Conservation (phyloP, 2,888 invertebrate species). For the Deilephila elpenor region DNA sequence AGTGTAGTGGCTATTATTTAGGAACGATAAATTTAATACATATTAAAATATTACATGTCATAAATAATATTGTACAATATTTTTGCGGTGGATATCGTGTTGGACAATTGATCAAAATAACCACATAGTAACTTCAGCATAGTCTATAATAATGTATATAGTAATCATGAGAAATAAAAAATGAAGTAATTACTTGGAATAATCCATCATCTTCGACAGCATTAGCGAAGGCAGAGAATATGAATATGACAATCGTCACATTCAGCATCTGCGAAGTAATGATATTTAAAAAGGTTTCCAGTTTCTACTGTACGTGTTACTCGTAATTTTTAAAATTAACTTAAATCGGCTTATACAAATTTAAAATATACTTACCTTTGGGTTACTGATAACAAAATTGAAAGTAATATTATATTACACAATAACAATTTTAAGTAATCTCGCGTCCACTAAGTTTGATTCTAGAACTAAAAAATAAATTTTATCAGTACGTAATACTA, state of each 20-base stretch:
- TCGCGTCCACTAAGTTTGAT: background rate
- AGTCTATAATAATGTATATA: background rate
- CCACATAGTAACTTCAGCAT: no score
- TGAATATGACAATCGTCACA: background rate
- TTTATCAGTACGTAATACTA: background rate
- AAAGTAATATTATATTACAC: background rate
- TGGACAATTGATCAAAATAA: no score
- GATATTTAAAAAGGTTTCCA: background rate
- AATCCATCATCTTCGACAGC: background rate
- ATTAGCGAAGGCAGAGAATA: no score
- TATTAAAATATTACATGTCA: no score
- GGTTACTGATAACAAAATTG: background rate
- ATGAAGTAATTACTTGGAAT: background rate
- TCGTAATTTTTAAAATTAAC: background rate
- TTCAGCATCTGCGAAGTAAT: conserved; percentile 15
- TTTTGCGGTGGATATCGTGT: no score
- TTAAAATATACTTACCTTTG: conserved; percentile 8
- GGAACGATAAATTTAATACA: no score
- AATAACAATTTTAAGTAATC: background rate
- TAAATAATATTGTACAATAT: no score
- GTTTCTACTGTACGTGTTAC: background rate
- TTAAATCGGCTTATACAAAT: background rate
- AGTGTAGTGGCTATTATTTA: no score
- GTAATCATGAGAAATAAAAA: background rate
- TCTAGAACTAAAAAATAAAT: background rate